A percentile compares a stretch with the other conserved stretches of the same genome.
Evolutionary conservation across 2,113 vertebrate species (phyloP).

Genomic region (Cheilinus undulatus): DNA sequence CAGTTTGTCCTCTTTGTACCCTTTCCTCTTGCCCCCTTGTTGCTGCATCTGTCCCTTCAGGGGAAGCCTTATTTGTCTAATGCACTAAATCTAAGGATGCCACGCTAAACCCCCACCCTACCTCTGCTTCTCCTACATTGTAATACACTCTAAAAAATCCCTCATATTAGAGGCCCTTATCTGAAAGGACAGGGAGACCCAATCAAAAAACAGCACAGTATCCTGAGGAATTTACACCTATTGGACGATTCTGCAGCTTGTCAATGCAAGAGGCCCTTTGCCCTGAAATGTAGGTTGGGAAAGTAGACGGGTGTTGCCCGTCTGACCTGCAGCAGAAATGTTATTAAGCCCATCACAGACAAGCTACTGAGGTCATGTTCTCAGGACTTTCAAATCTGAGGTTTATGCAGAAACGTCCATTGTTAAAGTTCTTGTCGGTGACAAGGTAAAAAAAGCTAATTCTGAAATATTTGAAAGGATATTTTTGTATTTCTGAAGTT

Average conservation of each 20-base stretch:
- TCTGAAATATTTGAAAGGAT: slow-evolving; percentile 14
- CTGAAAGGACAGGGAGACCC: background rate
- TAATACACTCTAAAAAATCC: background rate
- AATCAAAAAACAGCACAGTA: background rate
- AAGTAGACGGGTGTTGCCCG: too few relatives aligned
- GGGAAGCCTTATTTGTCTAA: slow-evolving; percentile 79
- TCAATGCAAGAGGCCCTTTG: too few relatives aligned
- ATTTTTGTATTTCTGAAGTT: too few relatives aligned
- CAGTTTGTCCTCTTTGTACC: slow-evolving; percentile 35
- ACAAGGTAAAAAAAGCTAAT: background rate
- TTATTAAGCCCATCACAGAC: too few relatives aligned
- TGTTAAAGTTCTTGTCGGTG: background rate
- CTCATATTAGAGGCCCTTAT: slow-evolving; percentile 11
- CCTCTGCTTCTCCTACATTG: slow-evolving; percentile 34
- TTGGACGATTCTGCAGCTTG: slow-evolving; percentile 40
- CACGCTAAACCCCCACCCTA: slow-evolving; percentile 59
- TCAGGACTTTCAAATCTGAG: too few relatives aligned
- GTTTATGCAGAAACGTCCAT: slow-evolving; percentile 40
- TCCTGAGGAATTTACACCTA: background rate
- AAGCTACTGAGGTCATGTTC: too few relatives aligned
- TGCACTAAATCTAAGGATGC: slow-evolving; percentile 79
- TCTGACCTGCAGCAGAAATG: too few relatives aligned
- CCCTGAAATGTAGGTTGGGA: too few relatives aligned
- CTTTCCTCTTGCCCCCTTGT: slow-evolving; percentile 60
- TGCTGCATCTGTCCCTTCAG: slow-evolving; percentile 78